Base-by-base conservation (phyloP, 2,888 invertebrate genomes). In the Sinhomidia bicolor region DNA sequence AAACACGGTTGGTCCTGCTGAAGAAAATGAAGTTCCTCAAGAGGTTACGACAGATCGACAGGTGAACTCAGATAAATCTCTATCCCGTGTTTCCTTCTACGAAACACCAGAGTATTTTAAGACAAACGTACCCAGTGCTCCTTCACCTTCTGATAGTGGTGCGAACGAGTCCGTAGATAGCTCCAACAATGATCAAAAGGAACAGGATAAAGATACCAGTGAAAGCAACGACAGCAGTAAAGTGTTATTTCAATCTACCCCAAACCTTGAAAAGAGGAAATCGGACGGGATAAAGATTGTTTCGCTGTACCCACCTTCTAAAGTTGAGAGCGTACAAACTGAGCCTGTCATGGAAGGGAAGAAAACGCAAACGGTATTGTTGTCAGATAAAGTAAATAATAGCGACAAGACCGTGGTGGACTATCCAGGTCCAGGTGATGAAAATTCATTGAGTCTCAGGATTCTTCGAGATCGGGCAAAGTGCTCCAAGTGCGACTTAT, bases 401-500 rank as follows among this genome's bases (percentile, higher is more conserved):
- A 68, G n/a, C 1, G 36, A 14, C 2, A 2, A 6, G 32, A 7
- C 32, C 41, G n/a, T n/a, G n/a, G n/a, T n/a, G n/a, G n/a, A n/a
- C n/a, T n/a, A n/a, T n/a, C n/a, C n/a, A n/a, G n/a, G 17, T 20
- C 17, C 20, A 17, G 41, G 1, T 0, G 20, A n/a, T n/a, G 32
- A 68, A 17, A 6, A n/a, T 68, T 17, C 20, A 68, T n/a, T 68
- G 36, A 41, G 5, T 36, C 62, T 4, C 2, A 62, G 29, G 62
- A 12, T 62, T 14, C 62, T 62, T 1, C 14, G 12, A 32, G 26
- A 74, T 47, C 47, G 74, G 9, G 47, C 47, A 74, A 47, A 74
- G 47, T 74, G 74, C 29, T 9, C 26, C 3, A 74, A 44, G 44
- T 74, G 74, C 47, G 32, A 51, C 14, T n/a, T 74, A 23, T 74